Base-by-base conservation (phyloP, 2,888 invertebrate species). In the Beris morrisii region DNA sequence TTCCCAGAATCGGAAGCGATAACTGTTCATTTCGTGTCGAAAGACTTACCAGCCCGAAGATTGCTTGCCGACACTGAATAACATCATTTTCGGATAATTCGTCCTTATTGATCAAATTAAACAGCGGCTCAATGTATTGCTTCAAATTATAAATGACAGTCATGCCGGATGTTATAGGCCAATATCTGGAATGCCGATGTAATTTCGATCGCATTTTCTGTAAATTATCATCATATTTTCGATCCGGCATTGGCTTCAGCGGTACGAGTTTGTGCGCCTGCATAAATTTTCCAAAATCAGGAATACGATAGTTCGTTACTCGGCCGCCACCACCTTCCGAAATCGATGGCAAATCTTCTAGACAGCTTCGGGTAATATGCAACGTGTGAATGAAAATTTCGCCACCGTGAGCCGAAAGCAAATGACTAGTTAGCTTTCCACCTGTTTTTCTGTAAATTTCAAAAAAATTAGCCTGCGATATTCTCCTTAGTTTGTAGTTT, bases 341-440 rank as follows among this genome's bases (percentile, higher is more conserved):
- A 59, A 97, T 92, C 0, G 96, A 93, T 0, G 97, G 97, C 0
- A 95, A 94, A 79, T 97, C 97, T 78, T 97, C 97, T 64, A 96
- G 85, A 4, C 94, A 90, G 50, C 93, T 91, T 45, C 95, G 84
- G 3, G 89, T 86, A 0, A 93, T 93, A 31, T 91, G 91, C 50
- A 97, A 82, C 0, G 94, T 92, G 71, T 97, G 97, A 70, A 98
- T 92, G 83, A 95, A 97, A 72, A 98, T 91, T 82, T 97, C 97
- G 0, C 96, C 96, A 0, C 95, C 96, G 73, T 97, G 96, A 9
- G 95, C 92, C 0, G 95, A 93, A 59, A 98, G 78, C 76, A 97
- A 87, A 81, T 97, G 97, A 1, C 95, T 95, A 31, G 95, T 92
- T 0, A 93, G 89, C 77, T 95, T 91, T 0, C 92, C 90, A 2